These are phyloP conservation scores for Onthophagus sagittarius DNA, from an alignment of 2,888 invertebrate genomes.

Conservation along the genomic window DNA sequence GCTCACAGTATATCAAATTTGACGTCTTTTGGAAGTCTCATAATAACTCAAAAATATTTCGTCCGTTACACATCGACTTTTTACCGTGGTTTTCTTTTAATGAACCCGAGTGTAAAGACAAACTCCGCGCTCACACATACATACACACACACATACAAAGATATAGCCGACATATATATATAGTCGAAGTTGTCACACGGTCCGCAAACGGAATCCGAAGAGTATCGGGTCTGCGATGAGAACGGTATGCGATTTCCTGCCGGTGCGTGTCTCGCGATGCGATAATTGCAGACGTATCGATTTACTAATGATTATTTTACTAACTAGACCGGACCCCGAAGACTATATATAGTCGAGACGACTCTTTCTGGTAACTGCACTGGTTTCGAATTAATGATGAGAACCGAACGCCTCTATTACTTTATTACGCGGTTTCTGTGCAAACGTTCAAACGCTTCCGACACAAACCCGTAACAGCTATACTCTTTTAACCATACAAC, in stretches of 20 bases:
- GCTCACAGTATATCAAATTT: too few species aligned
- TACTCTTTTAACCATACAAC: not conserved
- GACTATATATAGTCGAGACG: slow-evolving; percentile 5
- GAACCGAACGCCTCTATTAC: slow-evolving; percentile 8
- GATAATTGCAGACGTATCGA: slow-evolving; percentile 9
- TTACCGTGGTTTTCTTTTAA: too few species aligned
- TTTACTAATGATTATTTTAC: slow-evolving; percentile 11
- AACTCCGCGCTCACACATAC: not conserved
- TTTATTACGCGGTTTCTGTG: not conserved
- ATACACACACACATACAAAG: too few species aligned
- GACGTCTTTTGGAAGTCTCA: too few species aligned
- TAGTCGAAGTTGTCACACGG: not conserved
- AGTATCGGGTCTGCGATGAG: not conserved
- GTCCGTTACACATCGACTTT: too few species aligned
- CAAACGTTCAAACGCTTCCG: not conserved
- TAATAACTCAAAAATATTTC: too few species aligned
- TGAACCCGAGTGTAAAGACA: too few species aligned
- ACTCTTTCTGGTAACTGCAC: slow-evolving; percentile 1
- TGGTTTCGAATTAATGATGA: slow-evolving; percentile 10
- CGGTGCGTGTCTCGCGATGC: slow-evolving; percentile 3
- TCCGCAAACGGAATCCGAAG: not conserved
- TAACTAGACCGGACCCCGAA: slow-evolving; percentile 1
- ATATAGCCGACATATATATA: too few species aligned
- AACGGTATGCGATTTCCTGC: slow-evolving; percentile 7
- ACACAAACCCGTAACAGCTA: not conserved